A percentile compares a stretch with the other conserved stretches of the same genome.
These are phyloP conservation scores for Psilopsiagon aymara DNA, from an alignment of 2,113 vertebrate species.

Conservation along the genomic window DNA sequence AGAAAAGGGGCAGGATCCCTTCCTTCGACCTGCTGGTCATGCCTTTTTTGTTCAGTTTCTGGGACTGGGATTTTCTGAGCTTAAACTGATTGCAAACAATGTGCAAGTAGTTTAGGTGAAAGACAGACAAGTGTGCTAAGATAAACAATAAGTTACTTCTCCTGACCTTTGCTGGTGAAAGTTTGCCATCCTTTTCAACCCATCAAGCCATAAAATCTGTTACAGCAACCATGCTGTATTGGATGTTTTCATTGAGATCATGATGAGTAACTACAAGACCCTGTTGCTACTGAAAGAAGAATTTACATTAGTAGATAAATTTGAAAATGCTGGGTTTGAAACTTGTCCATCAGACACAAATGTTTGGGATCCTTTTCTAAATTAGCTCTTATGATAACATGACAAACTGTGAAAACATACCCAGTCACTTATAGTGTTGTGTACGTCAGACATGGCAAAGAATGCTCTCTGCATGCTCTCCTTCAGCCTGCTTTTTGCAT, in stretches of 20 bases:
- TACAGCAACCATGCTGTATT: not conserved
- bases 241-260: not conserved
- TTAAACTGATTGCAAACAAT: not conserved
- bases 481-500: not conserved
- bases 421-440: not conserved
- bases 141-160: not conserved
- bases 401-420: not conserved
- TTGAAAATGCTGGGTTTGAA: not conserved
- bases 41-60: not conserved
- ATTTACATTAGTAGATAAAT: not conserved
- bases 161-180: not conserved
- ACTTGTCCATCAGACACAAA: not conserved
- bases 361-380: not conserved
- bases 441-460: not conserved
- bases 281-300: not conserved
- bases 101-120: not conserved
- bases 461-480: not conserved
- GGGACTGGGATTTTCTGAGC: not conserved
- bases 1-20: not conserved
- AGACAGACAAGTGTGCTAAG: not conserved
- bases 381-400: not conserved
- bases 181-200: not conserved
- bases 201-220: not conserved
- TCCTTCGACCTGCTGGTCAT: not conserved
- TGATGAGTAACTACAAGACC: not conserved